Evolutionary conservation across 1,140 invertebrate species (phyloP).

Genomic region (Frieseomelitta varia): DNA sequence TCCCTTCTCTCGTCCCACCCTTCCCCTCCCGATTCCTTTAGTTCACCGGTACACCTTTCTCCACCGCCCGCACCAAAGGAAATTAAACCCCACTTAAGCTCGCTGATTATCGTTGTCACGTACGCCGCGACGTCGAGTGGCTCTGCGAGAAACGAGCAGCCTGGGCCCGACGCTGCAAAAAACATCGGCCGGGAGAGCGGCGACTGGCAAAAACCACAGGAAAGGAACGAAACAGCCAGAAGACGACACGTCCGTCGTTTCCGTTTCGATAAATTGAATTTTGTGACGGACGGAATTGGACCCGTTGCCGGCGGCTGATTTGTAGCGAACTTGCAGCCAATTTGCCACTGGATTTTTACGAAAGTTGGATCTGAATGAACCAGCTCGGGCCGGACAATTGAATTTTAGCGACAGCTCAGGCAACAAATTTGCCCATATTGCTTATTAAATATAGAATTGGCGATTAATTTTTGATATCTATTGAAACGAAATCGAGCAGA

Average conservation of each 20-base stretch:
- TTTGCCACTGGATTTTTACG: too few relatives aligned
- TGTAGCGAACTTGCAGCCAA: too few relatives aligned
- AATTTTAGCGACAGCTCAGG: too few relatives aligned
- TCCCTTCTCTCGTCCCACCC: conserved; percentile 46
- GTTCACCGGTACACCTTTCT: conserved; percentile 59
- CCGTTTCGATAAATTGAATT: conserved; percentile 40
- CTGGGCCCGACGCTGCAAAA: conserved; percentile 48
- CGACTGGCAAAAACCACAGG: conserved; percentile 47
- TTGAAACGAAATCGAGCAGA: too few relatives aligned
- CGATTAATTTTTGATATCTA: too few relatives aligned
- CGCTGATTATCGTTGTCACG: conserved; percentile 79
- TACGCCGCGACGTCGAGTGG: conserved; percentile 63
- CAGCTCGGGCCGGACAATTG: too few relatives aligned
- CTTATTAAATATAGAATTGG: too few relatives aligned
- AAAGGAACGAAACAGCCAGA: conserved; percentile 6
- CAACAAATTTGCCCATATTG: too few relatives aligned
- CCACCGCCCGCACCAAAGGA: conserved; percentile 74
- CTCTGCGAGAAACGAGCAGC: conserved; percentile 41
- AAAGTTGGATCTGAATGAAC: too few relatives aligned
- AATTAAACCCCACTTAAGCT: conserved; percentile 79
- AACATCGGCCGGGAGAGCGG: conserved; percentile 46
- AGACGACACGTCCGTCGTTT: conserved; percentile 9
- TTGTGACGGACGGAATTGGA: neutral
- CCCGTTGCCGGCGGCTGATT: too few relatives aligned
- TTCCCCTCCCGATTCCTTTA: neutral